Conservation (phyloP, 1,140 invertebrate species). For the Leptestheria dahalacensis region DNA sequence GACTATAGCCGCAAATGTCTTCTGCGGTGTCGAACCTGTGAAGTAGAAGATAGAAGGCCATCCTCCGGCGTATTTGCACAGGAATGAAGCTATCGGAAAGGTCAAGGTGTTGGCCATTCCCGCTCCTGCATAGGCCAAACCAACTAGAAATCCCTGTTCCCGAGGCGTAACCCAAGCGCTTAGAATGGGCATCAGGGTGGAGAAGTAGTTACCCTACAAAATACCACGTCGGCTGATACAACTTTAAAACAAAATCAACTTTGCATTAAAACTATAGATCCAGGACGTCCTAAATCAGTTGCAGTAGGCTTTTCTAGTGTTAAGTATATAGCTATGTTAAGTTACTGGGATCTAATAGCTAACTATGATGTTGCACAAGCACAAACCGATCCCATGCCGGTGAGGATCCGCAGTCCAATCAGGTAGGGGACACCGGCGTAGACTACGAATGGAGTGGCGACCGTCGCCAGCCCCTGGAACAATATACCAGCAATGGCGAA, state of each 20-base stretch:
- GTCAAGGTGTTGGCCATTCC: conserved; percentile 28
- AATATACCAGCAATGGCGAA: conserved; percentile 18
- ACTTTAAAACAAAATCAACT: no score
- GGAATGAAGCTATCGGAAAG: conserved; percentile 28
- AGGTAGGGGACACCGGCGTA: conserved; percentile 19
- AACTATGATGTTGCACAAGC: neutral
- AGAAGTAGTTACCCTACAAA: conserved; percentile 35
- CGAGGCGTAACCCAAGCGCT: conserved; percentile 30
- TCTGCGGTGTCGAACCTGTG: conserved; percentile 17
- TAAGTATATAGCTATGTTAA: no score
- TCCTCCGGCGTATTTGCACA: conserved; percentile 29
- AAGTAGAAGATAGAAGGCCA: conserved; percentile 32
- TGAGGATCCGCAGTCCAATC: conserved; percentile 27
- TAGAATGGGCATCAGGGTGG: conserved; percentile 38
- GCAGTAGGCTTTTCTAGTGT: no score
- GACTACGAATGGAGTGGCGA: conserved; percentile 1
- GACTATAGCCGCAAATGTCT: no score
- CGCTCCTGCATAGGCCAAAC: conserved; percentile 30
- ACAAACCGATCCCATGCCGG: conserved; percentile 28
- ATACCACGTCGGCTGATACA: no score
- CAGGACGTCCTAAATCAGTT: no score
- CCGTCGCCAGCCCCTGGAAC: neutral
- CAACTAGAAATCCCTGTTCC: conserved; percentile 19
- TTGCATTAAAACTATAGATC: no score
- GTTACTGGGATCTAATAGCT: neutral